Percentiles rank a stretch among this genome's conserved stretches.
Conservation (phyloP, 2,113 vertebrate genomes). For the Anguilla japonica region DNA sequence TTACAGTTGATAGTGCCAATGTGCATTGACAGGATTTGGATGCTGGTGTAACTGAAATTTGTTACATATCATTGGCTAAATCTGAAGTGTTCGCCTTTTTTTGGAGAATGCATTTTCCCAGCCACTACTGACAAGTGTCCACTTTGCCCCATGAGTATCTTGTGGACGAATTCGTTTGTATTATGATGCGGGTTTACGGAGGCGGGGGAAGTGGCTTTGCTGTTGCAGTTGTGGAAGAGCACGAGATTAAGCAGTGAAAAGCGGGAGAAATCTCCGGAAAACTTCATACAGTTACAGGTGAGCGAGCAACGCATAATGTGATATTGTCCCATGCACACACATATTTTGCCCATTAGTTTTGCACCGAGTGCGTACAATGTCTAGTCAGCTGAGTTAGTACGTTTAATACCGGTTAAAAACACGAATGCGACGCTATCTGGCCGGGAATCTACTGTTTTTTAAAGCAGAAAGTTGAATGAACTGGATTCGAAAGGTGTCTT, state of each 20-base stretch:
- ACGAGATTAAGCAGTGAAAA: neutral
- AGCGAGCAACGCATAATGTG: neutral
- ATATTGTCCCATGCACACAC: neutral
- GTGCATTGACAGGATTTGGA: neutral
- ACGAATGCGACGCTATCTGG: neutral
- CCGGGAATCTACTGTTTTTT: neutral
- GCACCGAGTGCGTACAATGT: neutral
- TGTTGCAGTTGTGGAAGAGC: slow-evolving; percentile 2
- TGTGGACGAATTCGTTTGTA: neutral
- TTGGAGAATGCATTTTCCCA: neutral
- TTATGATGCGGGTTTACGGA: slow-evolving; percentile 8
- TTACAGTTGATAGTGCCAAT: neutral
- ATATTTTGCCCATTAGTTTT: neutral
- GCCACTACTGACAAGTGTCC: neutral
- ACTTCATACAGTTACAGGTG: slow-evolving; percentile 9
- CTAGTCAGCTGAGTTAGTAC: too few relatives aligned
- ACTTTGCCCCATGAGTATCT: neutral
- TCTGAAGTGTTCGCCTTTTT: neutral
- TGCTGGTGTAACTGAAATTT: neutral
- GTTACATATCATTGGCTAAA: neutral
- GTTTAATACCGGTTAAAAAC: neutral
- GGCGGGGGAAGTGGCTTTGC: neutral
- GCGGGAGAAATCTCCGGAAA: neutral
- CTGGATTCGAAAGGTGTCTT: neutral
- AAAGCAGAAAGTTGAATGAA: neutral